phyloP scores from a whole-genome alignment of 2,797 vertebrate species.

The Phalloptychus januarius region DNA sequence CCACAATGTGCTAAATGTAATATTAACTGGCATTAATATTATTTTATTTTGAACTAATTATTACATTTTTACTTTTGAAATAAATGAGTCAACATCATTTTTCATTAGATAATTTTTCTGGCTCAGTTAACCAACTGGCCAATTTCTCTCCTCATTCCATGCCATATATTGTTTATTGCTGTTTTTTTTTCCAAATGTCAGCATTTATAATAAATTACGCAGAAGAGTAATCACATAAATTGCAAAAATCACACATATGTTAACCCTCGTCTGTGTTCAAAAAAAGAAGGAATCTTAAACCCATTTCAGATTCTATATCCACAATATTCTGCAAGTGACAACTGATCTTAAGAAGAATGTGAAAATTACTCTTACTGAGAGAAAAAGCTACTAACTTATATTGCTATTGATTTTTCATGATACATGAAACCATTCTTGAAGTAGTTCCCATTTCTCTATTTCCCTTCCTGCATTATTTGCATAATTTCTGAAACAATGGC shows the following conservation, averaged over 20 bases:
- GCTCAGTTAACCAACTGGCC: neutral
- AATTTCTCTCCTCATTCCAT: neutral
- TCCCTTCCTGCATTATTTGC: constrained; percentile 37
- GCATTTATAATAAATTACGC: neutral
- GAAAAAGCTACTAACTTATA: constrained; percentile 43
- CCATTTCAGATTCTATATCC: constrained; percentile 64
- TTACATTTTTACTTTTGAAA: too few species aligned
- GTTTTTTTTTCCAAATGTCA: neutral
- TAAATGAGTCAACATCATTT: neutral
- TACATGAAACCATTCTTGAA: constrained; percentile 17
- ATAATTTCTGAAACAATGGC: constrained; percentile 42
- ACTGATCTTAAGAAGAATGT: constrained; percentile 58
- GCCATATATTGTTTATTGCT: neutral
- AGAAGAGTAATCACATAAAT: neutral
- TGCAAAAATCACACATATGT: neutral
- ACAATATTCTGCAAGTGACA: constrained; percentile 67
- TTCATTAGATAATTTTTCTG: neutral
- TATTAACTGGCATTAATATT: too few species aligned
- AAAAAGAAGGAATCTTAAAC: constrained; percentile 45
- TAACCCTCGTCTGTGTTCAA: constrained; percentile 26
- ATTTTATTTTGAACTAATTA: neutral
- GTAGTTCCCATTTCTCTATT: constrained; percentile 23
- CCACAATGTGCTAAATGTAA: neutral
- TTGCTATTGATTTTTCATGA: constrained; percentile 59
- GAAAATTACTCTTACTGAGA: constrained; percentile 43